Conservation (phyloP, 23 tunicate species). For the Trididemnum nubilum region DNA sequence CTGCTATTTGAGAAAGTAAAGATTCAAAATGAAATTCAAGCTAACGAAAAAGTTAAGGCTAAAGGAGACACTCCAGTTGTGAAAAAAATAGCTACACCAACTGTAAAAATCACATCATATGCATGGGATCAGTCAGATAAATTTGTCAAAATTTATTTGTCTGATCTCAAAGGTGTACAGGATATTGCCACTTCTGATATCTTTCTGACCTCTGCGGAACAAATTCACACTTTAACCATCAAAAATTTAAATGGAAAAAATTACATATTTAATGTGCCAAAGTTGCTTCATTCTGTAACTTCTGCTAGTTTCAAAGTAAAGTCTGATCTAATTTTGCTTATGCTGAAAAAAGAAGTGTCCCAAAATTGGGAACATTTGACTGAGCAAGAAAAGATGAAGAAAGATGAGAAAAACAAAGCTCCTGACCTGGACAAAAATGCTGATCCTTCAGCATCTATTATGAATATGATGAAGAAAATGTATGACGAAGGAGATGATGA, state of each 20-base stretch:
- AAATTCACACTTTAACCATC: conserved; percentile 32
- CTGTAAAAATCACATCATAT: conserved; percentile 69
- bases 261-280: conserved; percentile 64
- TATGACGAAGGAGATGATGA: conserved; percentile 96
- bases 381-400: conserved; percentile 63
- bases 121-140: conserved; percentile 96
- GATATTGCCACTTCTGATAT: conserved; percentile 31
- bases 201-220: conserved; percentile 21
- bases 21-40: conserved; percentile 46
- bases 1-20: conserved; percentile 34
- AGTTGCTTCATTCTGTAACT: conserved; percentile 38
- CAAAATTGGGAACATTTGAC: conserved; percentile 68
- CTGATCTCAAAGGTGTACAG: conserved; percentile 60
- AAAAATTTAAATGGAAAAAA: conserved; percentile 66
- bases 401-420: conserved; percentile 51
- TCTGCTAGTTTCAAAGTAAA: conserved; percentile 54
- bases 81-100: conserved; percentile 34
- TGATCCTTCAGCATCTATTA: conserved; percentile 82
- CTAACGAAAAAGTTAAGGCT: background rate
- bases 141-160: conserved; percentile 73
- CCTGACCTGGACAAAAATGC: conserved; percentile 60
- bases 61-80: background rate
- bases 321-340: conserved; percentile 60
- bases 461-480: conserved; percentile 98
- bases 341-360: conserved; percentile 51